Conservation (phyloP, 2,797 vertebrate species). For the Girardinus metallicus region DNA sequence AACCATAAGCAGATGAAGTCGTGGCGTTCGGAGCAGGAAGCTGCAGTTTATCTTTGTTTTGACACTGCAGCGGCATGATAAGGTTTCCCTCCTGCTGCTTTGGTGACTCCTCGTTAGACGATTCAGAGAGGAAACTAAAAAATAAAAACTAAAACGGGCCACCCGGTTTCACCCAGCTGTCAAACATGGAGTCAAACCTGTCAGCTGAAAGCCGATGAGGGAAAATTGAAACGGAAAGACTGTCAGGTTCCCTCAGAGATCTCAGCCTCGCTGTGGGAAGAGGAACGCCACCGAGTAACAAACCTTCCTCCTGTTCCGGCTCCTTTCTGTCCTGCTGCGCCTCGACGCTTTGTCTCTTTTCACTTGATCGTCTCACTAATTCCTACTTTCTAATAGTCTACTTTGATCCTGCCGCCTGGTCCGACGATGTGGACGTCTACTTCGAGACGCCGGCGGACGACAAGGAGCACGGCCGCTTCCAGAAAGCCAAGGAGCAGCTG, state of each 20-base stretch:
- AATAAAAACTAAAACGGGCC: constrained; percentile 27
- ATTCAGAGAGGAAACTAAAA: constrained; percentile 23
- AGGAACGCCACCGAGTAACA: constrained; percentile 44
- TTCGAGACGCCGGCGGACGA: constrained; percentile 97
- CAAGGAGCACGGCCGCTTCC: constrained; percentile 96
- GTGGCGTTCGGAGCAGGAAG: constrained; percentile 4
- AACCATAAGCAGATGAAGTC: not conserved
- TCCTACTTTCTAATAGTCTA: not conserved
- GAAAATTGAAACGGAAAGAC: constrained; percentile 67
- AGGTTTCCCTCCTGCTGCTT: constrained; percentile 36
- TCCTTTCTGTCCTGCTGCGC: constrained; percentile 3
- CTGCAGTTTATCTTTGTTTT: constrained; percentile 12
- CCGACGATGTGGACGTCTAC: constrained; percentile 95
- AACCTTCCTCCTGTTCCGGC: constrained; percentile 41
- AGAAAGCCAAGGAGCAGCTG: constrained; percentile 97
- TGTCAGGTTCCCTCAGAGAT: constrained; percentile 71
- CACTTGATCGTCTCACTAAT: constrained; percentile 4
- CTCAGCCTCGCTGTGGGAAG: constrained; percentile 37
- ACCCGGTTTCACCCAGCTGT: constrained; percentile 44
- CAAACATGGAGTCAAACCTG: constrained; percentile 39
- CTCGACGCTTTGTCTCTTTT: constrained; percentile 14
- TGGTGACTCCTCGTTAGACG: constrained; percentile 38
- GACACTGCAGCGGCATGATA: constrained; percentile 21
- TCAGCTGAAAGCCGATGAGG: constrained; percentile 61
- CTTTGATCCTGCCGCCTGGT: too few relatives aligned